A percentile compares a stretch with the other conserved stretches of the same genome.
These are phyloP conservation scores for Stichodactyla mertensii DNA, from an alignment of 64 coral and sea anemone species.

Conservation along the genomic window DNA sequence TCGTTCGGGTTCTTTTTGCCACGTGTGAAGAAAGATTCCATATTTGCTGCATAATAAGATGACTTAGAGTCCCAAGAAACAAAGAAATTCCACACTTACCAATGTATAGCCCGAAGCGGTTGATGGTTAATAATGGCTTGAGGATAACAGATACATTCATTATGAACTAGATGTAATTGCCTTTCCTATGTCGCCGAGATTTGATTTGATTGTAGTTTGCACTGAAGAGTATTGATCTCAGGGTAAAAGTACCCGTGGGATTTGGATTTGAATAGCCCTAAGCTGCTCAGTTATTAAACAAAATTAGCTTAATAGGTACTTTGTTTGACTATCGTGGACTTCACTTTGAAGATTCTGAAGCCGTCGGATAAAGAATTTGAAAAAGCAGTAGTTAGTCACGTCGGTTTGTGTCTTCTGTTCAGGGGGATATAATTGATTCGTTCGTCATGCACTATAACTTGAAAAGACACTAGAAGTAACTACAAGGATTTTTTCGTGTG, in stretches of 20 bases:
- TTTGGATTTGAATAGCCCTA: background rate
- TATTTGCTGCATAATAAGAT: background rate
- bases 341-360: background rate
- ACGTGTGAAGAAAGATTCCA: background rate
- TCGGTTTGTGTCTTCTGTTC: background rate
- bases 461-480: background rate
- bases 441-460: background rate
- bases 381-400: background rate
- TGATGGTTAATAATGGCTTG: background rate
- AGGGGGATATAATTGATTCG: background rate
- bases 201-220: background rate
- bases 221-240: background rate
- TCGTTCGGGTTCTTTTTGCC: background rate
- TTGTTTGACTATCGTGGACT: background rate
- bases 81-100: background rate
- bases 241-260: background rate
- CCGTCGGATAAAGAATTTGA: background rate
- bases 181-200: background rate
- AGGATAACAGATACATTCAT: background rate
- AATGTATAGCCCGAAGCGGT: background rate
- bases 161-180: background rate
- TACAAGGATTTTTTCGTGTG: background rate
- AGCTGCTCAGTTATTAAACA: background rate
- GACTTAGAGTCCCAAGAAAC: background rate
- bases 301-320: background rate